A percentile compares a stretch with the other conserved stretches of the same genome.
phyloP scores from a whole-genome alignment of 2,888 invertebrate genomes.

The Poecilus cupreus region DNA sequence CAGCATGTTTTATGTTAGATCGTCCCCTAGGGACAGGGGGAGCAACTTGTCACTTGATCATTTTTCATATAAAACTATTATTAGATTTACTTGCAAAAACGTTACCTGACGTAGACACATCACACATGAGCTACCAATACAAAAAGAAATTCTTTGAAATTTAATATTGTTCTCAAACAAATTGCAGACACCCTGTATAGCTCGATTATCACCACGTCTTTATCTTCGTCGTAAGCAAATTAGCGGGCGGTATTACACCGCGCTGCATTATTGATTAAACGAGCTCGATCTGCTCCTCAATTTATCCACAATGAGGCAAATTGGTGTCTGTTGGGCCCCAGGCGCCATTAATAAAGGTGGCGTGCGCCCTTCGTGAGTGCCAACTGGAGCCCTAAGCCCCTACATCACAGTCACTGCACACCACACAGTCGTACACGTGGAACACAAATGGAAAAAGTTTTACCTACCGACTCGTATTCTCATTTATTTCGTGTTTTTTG shows the following conservation, averaged over 20 bases:
- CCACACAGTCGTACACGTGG: neutral
- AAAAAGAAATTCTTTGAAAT: no score
- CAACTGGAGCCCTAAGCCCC: neutral
- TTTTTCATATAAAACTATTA: conserved; percentile 26
- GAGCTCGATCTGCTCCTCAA: neutral
- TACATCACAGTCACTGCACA: neutral
- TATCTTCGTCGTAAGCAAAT: no score
- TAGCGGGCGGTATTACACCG: neutral
- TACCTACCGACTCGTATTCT: neutral
- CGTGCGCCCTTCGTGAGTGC: neutral
- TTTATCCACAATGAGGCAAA: conserved; percentile 27
- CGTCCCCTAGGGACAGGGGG: neutral
- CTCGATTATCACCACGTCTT: no score
- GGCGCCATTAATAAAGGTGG: conserved; percentile 29
- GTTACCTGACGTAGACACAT: neutral
- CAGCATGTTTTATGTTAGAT: conserved; percentile 9
- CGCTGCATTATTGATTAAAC: conserved; percentile 15
- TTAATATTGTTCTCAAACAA: no score
- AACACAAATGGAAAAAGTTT: conserved; percentile 1
- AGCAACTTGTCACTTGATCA: conserved; percentile 7
- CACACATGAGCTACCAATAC: no score
- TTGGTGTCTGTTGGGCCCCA: conserved; percentile 15
- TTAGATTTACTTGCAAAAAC: neutral
- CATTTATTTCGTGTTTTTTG: neutral
- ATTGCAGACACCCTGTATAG: no score